Base-by-base conservation (phyloP, 2,113 vertebrate genomes). In the Natator depressus region DNA sequence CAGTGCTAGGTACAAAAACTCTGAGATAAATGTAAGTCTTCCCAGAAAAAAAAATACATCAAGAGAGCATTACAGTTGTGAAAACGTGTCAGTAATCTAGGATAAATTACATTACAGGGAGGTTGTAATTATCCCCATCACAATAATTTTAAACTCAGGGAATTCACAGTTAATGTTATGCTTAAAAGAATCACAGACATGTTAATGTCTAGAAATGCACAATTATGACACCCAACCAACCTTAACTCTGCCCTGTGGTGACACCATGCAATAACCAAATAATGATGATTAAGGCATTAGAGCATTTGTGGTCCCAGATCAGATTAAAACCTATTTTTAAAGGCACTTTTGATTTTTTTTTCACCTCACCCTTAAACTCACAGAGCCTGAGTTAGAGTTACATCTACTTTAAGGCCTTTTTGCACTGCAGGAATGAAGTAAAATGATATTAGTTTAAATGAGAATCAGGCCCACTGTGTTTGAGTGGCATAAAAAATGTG, bases 191-290 rank as follows among this genome's bases (percentile, higher is more conserved):
- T 53, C 2, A 11, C 62, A 80, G 88, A 3, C 2, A 1, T 31
- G 38, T 24, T 2, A 0, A 0, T 0, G 65, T 65, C 84, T 76
- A 94, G 84, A 89, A 83, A 88, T 16, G 2, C 14, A 25, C 17
- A 46, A 25, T 31, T 54, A 6, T 89, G 88, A 50, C 35, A 49
- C 49, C 38, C 35, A 78, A 94, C 49, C 13, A 51, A 19, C 80
- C 91, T 94, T 89, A 95, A 92, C 94, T 96, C 79, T 87, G 38
- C 57, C 93, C 95, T 78, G 85, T 85, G 82, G 20, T 46, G 84
- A 80, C 3, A 62, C 49, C 72, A 47, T 96, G 90, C 87, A 94
- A 55, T 38, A 95, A 38, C 89, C 62, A 50, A 11, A 59, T 91
- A 88, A 94, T 94, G 94, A 81, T 93, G 83, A 82, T 89, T 19